A percentile compares a stretch with the other conserved stretches of the same genome.
phyloP scores from a whole-genome alignment of 2,797 vertebrate species.

The Hippocampus kuda region DNA sequence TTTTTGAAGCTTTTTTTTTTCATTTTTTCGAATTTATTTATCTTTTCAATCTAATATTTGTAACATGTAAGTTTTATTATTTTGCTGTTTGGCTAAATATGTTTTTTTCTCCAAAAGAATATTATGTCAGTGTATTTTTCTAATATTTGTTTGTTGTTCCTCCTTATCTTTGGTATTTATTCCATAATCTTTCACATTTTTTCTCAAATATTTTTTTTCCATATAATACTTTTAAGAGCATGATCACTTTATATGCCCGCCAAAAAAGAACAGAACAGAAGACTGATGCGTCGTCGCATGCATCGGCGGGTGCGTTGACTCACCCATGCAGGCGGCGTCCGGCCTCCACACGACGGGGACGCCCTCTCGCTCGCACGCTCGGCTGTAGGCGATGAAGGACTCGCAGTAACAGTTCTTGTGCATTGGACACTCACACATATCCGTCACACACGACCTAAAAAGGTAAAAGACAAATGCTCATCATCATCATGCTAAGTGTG shows the following conservation, averaged over 20 bases:
- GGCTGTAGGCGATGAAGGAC: constrained; percentile 88
- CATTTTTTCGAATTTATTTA: no score
- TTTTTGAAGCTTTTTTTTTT: no score
- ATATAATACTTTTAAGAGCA: neutral
- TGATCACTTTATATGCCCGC: neutral
- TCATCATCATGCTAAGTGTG: neutral
- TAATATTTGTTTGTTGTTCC: no score
- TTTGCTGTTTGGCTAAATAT: no score
- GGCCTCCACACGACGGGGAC: constrained; percentile 78
- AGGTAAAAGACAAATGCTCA: neutral
- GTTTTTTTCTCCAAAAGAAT: no score
- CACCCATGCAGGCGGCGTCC: constrained; percentile 82
- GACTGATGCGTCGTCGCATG: neutral
- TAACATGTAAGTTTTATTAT: no score
- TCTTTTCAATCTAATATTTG: no score
- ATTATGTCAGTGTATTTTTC: no score
- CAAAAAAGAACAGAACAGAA: constrained; percentile 25
- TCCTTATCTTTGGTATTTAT: neutral
- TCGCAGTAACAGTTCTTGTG: constrained; percentile 98
- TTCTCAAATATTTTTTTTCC: neutral
- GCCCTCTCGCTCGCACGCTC: constrained; percentile 89
- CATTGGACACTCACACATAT: constrained; percentile 95
- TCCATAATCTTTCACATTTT: neutral
- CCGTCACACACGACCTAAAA: constrained; percentile 89
- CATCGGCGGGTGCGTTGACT: constrained; percentile 33